Evolutionary conservation across 2,113 vertebrate species (phyloP).

Genomic region (Felis catus): DNA sequence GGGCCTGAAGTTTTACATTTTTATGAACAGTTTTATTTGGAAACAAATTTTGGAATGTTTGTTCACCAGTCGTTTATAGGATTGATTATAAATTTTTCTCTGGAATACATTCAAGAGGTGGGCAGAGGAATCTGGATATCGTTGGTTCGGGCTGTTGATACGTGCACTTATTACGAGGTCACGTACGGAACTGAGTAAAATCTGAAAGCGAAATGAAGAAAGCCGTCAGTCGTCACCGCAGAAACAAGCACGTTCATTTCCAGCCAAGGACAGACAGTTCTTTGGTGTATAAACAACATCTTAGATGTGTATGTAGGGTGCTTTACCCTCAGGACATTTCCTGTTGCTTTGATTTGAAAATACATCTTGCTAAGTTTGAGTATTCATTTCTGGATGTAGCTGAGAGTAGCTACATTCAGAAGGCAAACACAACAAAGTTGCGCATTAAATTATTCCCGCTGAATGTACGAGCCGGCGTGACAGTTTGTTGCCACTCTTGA

Average conservation of each 20-base stretch:
- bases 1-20: background rate
- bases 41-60: background rate
- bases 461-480: background rate
- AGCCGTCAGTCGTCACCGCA: background rate
- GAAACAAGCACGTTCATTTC: background rate
- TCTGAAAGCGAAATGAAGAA: slow-evolving; percentile 9
- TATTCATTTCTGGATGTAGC: slow-evolving; percentile 17
- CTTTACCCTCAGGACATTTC: background rate
- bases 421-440: background rate
- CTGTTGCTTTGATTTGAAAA: background rate
- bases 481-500: slow-evolving; percentile 42
- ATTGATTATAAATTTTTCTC: background rate
- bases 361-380: background rate
- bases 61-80: background rate
- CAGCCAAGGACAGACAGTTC: background rate
- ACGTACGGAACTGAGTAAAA: background rate
- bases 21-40: background rate
- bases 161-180: background rate
- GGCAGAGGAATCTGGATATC: background rate
- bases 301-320: background rate
- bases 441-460: slow-evolving; percentile 54
- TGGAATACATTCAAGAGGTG: background rate
- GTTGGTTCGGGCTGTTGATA: background rate
- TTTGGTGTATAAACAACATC: background rate
- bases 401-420: background rate